Conservation (phyloP, 2,113 vertebrate species). For the Rallus limicola region DNA sequence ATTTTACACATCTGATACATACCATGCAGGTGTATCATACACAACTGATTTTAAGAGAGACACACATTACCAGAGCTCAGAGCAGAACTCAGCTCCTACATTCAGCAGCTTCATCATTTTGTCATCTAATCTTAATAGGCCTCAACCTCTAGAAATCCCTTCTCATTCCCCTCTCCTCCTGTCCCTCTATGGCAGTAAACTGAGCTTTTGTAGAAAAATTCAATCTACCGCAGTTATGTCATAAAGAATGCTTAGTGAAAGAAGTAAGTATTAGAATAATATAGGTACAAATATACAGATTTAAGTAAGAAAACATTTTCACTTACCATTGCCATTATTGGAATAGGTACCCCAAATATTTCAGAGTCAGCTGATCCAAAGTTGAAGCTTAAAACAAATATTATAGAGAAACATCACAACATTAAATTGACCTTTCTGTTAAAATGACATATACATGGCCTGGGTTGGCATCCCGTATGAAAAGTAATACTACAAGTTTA, state of each 20-base stretch:
- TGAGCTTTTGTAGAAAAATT: not conserved
- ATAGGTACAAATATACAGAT: not conserved
- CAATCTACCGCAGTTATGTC: not conserved
- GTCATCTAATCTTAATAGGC: not conserved
- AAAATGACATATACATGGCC: not conserved
- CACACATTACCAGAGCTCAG: not conserved
- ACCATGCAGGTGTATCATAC: no score
- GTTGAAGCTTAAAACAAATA: conserved; percentile 79
- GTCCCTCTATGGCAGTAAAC: not conserved
- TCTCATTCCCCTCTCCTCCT: not conserved
- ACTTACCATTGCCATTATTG: conserved; percentile 92
- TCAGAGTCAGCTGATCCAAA: conserved; percentile 87
- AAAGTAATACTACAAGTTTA: not conserved
- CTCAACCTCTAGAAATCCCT: not conserved
- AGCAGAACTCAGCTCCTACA: not conserved
- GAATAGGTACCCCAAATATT: conserved; percentile 88
- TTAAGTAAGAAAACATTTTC: not conserved
- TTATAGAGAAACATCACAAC: not conserved
- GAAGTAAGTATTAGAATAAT: not conserved
- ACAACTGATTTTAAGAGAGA: no score
- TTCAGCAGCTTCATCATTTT: not conserved
- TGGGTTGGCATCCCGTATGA: not conserved
- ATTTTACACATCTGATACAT: no score
- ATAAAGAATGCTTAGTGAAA: not conserved
- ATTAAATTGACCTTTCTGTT: not conserved